These are phyloP conservation scores for Anableps anableps DNA, from an alignment of 2,797 vertebrate genomes.

Conservation along the genomic window DNA sequence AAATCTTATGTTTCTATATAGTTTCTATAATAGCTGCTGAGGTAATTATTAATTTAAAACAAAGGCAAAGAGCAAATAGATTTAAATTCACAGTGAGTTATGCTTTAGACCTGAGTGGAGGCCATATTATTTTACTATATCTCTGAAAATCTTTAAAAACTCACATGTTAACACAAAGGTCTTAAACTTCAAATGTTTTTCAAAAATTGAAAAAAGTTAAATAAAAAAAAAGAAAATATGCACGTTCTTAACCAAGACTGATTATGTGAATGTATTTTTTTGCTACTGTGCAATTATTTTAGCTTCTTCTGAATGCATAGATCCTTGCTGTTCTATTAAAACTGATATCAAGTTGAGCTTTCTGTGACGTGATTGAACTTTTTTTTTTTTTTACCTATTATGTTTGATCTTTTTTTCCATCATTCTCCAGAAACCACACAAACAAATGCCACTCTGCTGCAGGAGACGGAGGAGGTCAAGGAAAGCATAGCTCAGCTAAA, in stretches of 20 bases:
- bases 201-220: not conserved
- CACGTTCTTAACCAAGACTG: not conserved
- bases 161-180: not conserved
- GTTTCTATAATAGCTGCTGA: not conserved
- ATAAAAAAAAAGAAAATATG: not conserved
- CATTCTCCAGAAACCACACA: slow-evolving; percentile 64
- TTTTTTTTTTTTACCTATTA: not conserved
- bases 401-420: slow-evolving; percentile 10
- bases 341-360: not conserved
- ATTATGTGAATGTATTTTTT: not conserved
- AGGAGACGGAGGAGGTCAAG: slow-evolving; percentile 88
- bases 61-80: not conserved
- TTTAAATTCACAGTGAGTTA: not conserved
- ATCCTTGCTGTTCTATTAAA: not conserved
- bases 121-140: not conserved
- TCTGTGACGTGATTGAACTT: not conserved
- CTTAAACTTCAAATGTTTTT: not conserved
- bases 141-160: not conserved
- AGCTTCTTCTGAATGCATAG: not conserved
- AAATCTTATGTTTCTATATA: not conserved
- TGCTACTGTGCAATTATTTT: not conserved
- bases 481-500: slow-evolving; percentile 88
- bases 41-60: not conserved
- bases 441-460: slow-evolving; percentile 66
- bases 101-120: not conserved